Conservation (phyloP, 2,797 vertebrate species). For the Harpagifer antarcticus region DNA sequence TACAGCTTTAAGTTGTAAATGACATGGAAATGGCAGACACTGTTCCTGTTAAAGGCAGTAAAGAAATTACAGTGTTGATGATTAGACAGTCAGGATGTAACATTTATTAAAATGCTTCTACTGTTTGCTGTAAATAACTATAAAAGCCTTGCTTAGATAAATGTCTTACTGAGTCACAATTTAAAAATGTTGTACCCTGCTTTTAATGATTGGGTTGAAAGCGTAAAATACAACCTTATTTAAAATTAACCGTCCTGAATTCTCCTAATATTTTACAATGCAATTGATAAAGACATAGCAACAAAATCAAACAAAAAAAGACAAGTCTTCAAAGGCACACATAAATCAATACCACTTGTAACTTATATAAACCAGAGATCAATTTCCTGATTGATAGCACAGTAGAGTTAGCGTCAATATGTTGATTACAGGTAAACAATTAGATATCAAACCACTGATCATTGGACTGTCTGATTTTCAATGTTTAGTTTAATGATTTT, state of each 20-base stretch:
- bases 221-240: not conserved
- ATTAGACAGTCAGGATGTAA: not conserved
- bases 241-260: not conserved
- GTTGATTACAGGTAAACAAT: slow-evolving; percentile 4
- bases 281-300: not conserved
- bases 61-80: not conserved
- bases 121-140: not conserved
- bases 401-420: not conserved
- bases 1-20: not conserved
- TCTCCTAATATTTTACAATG: not conserved
- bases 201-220: not conserved
- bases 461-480: not conserved
- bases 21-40: too few relatives aligned
- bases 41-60: not conserved
- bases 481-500: not conserved
- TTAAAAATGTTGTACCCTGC: not conserved
- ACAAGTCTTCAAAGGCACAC: not conserved
- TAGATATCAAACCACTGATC: not conserved
- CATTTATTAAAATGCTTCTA: not conserved
- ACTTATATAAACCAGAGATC: not conserved
- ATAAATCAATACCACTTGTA: not conserved
- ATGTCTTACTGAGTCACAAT: not conserved
- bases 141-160: not conserved
- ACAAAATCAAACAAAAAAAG: not conserved
- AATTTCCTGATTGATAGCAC: not conserved